Conservation (phyloP, 2,888 invertebrate genomes). For the Cordilura impudica region DNA sequence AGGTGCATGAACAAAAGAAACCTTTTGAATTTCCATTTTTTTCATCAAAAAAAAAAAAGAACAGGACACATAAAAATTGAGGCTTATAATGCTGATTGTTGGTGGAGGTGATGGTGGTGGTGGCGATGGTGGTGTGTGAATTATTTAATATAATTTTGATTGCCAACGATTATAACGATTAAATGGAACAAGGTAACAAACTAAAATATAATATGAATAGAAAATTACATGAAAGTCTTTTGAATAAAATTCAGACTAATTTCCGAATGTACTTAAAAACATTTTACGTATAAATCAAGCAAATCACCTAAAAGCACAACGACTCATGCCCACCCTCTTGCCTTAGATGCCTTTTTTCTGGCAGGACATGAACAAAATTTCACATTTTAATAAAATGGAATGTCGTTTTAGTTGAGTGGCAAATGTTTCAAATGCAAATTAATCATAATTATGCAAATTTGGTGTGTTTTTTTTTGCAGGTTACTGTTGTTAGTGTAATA, state of each 20-base stretch:
- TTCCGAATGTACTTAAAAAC: constrained; percentile 61
- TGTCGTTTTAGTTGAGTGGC: constrained; percentile 60
- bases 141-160: constrained; percentile 58
- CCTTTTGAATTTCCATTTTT: not conserved
- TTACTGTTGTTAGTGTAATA: not conserved
- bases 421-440: constrained; percentile 58
- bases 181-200: constrained; percentile 58
- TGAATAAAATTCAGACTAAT: constrained; percentile 51
- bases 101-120: not conserved
- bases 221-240: constrained; percentile 46
- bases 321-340: not conserved
- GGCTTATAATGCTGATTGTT: not conserved
- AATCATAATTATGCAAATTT: constrained; percentile 62
- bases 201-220: constrained; percentile 15
- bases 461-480: constrained; percentile 1
- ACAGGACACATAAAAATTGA: not conserved
- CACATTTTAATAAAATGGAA: constrained; percentile 44
- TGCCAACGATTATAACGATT: constrained; percentile 57
- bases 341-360: not conserved
- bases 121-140: constrained; percentile 42
- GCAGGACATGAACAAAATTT: not conserved
- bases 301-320: constrained; percentile 25
- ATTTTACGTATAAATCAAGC: constrained; percentile 58
- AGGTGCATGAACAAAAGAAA: constrained; percentile 10
- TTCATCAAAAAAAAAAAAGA: not conserved